These are phyloP conservation scores for Malacoraja senta DNA, from an alignment of 2,797 vertebrate genomes.

Conservation along the genomic window DNA sequence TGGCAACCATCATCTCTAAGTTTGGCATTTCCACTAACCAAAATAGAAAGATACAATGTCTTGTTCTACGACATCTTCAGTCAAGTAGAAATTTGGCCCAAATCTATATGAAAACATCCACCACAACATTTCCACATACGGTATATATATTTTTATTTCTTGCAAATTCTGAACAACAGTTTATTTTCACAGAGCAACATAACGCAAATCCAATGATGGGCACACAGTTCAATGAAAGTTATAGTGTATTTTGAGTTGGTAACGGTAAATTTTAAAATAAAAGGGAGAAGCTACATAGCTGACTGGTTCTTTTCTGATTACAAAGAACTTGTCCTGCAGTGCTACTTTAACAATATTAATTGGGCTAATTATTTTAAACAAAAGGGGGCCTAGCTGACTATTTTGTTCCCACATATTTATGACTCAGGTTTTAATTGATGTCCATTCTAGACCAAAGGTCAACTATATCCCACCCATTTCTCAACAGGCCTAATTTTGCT, in stretches of 20 bases:
- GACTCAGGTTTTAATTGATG: neutral
- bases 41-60: conserved; percentile 25
- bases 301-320: neutral
- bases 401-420: neutral
- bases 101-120: neutral
- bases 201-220: conserved; percentile 27
- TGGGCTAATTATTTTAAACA: neutral
- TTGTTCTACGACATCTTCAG: neutral
- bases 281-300: neutral
- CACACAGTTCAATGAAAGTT: neutral
- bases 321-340: neutral
- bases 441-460: neutral
- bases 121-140: neutral
- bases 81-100: neutral
- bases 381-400: neutral
- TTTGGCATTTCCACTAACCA: neutral
- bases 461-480: neutral
- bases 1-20: neutral
- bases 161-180: neutral
- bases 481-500: neutral
- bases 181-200: neutral
- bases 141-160: neutral
- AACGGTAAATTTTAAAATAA: neutral
- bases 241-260: neutral
- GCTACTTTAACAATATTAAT: neutral